Conservation (phyloP, 2,888 invertebrate species). For the Odontocerum albicorne region DNA sequence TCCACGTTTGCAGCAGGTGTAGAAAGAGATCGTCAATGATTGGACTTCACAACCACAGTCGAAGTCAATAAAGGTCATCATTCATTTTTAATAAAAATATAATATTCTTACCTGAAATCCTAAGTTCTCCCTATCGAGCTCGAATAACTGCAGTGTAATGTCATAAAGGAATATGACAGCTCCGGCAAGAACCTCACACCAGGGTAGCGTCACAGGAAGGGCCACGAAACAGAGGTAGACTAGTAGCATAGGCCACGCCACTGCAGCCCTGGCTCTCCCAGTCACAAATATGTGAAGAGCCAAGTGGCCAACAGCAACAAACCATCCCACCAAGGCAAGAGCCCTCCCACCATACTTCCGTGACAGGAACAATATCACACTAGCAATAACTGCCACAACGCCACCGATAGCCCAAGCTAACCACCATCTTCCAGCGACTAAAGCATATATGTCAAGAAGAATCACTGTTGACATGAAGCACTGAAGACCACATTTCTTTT, state of each 20-base stretch:
- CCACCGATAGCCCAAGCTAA: slow-evolving; percentile 33
- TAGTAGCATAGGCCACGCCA: slow-evolving; percentile 72
- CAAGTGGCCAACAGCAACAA: slow-evolving; percentile 41
- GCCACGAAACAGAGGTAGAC: slow-evolving; percentile 75
- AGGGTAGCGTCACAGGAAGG: slow-evolving; percentile 67
- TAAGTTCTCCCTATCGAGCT: slow-evolving; percentile 25
- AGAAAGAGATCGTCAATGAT: no score
- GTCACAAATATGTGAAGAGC: slow-evolving; percentile 53
- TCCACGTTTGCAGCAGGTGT: no score
- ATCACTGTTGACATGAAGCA: slow-evolving; percentile 69
- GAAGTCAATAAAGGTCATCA: no score
- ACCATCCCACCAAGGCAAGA: slow-evolving; percentile 42
- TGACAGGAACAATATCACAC: slow-evolving; percentile 46
- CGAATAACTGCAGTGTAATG: slow-evolving; percentile 47
- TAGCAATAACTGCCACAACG: slow-evolving; percentile 40
- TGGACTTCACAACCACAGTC: no score
- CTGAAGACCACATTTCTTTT: slow-evolving; percentile 69
- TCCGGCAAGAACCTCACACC: slow-evolving; percentile 62
- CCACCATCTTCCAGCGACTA: slow-evolving; percentile 58
- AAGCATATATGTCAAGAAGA: slow-evolving; percentile 65
- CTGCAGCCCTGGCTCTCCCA: slow-evolving; percentile 63
- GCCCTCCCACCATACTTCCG: slow-evolving; percentile 46
- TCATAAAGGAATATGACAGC: slow-evolving; percentile 65
- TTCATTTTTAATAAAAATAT: no score
- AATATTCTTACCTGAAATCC: slow-evolving; percentile 32